Conservation (phyloP, 2,888 invertebrate species). For the Choristoneura rosaceana region DNA sequence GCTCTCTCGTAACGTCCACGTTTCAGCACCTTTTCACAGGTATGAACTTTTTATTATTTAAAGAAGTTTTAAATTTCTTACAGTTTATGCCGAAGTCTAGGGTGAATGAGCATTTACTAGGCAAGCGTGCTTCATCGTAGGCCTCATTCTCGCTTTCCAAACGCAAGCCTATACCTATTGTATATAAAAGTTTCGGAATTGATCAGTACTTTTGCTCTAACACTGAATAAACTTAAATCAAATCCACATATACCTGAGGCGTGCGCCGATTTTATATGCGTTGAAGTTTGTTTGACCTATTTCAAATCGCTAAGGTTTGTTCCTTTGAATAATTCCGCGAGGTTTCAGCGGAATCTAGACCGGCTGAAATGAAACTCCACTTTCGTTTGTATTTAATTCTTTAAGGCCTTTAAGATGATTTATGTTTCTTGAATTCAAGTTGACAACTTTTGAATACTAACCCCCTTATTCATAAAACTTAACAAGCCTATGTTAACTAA, state of each 20-base stretch:
- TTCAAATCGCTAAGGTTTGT: not conserved
- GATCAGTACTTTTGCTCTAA: not conserved
- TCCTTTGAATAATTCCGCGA: constrained; percentile 21
- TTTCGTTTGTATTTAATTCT: not conserved
- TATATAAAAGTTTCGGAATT: too few species aligned
- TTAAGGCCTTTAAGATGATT: not conserved
- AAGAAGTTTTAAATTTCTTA: not conserved
- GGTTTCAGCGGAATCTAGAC: constrained; percentile 15
- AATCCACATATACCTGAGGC: not conserved
- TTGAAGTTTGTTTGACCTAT: not conserved
- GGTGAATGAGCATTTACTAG: too few species aligned
- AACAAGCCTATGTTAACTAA: too few species aligned
- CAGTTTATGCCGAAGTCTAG: too few species aligned
- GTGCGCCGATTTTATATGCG: not conserved
- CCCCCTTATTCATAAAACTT: too few species aligned
- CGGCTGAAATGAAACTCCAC: constrained; percentile 20
- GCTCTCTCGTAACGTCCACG: too few species aligned
- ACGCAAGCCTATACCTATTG: too few species aligned
- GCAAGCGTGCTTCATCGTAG: too few species aligned
- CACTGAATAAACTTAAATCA: not conserved
- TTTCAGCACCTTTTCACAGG: too few species aligned
- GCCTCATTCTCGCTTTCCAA: too few species aligned
- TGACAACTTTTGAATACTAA: too few species aligned
- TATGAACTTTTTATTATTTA: too few species aligned
- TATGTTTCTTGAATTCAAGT: constrained; percentile 9